A percentile compares a stretch with the other conserved stretches of the same genome.
phyloP scores from a whole-genome alignment of 2,797 vertebrate species.

The Buphagus erythrorhynchus region DNA sequence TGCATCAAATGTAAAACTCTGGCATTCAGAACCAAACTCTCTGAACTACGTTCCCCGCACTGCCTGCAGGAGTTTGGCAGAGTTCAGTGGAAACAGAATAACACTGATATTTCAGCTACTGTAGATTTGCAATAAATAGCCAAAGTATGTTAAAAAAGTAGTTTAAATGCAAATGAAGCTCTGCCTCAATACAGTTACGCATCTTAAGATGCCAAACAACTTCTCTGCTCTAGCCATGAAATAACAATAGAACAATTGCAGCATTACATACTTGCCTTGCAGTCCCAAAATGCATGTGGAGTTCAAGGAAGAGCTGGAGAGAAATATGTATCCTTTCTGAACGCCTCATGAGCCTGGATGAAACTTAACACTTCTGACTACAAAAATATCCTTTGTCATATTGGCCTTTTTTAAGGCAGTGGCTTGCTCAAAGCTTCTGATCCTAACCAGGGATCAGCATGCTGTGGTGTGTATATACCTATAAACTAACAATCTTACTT shows the following conservation, averaged over 20 bases:
- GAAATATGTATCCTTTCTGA: not conserved
- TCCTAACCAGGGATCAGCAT: not conserved
- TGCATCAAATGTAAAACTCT: not conserved
- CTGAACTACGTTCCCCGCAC: not conserved
- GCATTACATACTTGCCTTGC: not conserved
- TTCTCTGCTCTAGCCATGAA: not conserved
- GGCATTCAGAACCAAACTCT: not conserved
- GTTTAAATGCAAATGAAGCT: not conserved
- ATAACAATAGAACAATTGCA: not conserved
- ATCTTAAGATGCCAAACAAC: not conserved
- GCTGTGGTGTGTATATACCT: not conserved
- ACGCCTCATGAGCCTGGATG: not conserved
- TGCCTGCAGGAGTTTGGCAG: not conserved
- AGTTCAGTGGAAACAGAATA: not conserved
- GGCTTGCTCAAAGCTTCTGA: not conserved
- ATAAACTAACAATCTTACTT: rapidly evolving
- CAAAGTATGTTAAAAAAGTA: not conserved
- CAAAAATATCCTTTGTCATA: not conserved
- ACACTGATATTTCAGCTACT: not conserved
- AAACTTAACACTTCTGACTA: not conserved
- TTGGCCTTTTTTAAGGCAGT: not conserved
- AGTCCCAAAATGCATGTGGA: not conserved
- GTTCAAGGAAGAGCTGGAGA: not conserved
- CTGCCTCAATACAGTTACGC: not conserved
- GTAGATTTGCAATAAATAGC: not conserved